A percentile compares a stretch with the other conserved stretches of the same genome.
Evolutionary conservation across 2,888 invertebrate genomes (phyloP).

Genomic region (Megamerina dolium): DNA sequence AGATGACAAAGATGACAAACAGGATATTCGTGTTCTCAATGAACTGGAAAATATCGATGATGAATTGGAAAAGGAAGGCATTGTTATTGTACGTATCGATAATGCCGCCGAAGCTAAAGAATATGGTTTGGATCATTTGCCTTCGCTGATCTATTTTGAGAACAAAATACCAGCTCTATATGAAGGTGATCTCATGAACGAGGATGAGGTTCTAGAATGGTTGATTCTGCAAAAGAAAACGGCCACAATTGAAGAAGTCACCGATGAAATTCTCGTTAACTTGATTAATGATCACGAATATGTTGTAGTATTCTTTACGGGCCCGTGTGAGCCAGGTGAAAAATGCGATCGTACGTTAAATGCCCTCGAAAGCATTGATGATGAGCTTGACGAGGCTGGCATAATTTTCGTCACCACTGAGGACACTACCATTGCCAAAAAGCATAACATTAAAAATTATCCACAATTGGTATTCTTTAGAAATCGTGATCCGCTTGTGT

Average conservation of each 20-base stretch:
- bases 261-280: conserved; percentile 80
- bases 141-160: conserved; percentile 76
- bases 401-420: conserved; percentile 92
- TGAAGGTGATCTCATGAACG: conserved; percentile 86
- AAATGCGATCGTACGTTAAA: conserved; percentile 79
- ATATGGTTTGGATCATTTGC: conserved; percentile 83
- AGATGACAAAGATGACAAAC: conserved; percentile 88
- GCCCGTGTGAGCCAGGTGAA: conserved; percentile 81
- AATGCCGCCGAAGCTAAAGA: conserved; percentile 86
- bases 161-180: conserved; percentile 86
- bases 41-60: conserved; percentile 91
- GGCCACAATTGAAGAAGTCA: conserved; percentile 90
- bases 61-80: conserved; percentile 82
- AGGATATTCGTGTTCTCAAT: conserved; percentile 79
- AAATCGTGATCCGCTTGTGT: conserved; percentile 82
- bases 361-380: conserved; percentile 86
- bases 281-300: conserved; percentile 87
- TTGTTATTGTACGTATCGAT: conserved; percentile 84
- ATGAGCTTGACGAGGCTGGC: conserved; percentile 86
- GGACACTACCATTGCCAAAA: conserved; percentile 72
- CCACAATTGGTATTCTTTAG: conserved; percentile 85
- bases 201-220: conserved; percentile 88
- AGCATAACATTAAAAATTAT: conserved; percentile 76
- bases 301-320: conserved; percentile 90
- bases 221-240: conserved; percentile 74